phyloP scores from a whole-genome alignment of 2,113 vertebrate species.

The Nematolebias whitei region DNA sequence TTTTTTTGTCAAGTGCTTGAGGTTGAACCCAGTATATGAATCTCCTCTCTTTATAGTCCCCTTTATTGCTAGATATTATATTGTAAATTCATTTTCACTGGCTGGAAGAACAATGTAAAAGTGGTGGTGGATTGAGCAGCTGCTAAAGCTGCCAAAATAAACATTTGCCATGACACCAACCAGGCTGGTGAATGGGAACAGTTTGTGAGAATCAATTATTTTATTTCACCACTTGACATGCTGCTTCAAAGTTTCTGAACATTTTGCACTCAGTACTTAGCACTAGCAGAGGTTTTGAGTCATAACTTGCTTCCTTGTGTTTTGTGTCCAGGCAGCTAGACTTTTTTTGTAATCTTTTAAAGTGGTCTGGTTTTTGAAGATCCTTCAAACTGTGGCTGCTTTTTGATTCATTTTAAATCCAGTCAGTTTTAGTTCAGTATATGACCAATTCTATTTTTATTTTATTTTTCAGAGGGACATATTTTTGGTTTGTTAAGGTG shows the following conservation, averaged over 20 bases:
- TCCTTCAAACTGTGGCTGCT: not conserved
- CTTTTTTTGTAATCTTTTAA: not conserved
- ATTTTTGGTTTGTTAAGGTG: not conserved
- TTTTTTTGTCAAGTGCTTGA: not conserved
- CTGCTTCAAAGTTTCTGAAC: not conserved
- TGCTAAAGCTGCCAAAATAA: not conserved
- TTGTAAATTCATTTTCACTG: not conserved
- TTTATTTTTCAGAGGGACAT: not conserved
- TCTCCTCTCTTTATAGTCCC: not conserved
- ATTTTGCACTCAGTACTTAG: not conserved
- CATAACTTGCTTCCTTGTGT: no score
- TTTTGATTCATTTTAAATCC: not conserved
- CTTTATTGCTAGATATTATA: not conserved
- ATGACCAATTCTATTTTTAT: no score
- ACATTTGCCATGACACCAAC: not conserved
- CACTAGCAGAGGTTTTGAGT: no score
- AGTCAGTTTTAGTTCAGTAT: no score
- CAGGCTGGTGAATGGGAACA: not conserved
- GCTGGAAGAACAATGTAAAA: not conserved
- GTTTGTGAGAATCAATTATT: accelerated
- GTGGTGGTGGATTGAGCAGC: not conserved
- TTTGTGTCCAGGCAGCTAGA: not conserved
- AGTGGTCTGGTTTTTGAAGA: not conserved
- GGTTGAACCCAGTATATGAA: not conserved
- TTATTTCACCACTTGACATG: not conserved